Base-by-base conservation (phyloP, 2,888 invertebrate species). In the Erpobdella octoculata region DNA sequence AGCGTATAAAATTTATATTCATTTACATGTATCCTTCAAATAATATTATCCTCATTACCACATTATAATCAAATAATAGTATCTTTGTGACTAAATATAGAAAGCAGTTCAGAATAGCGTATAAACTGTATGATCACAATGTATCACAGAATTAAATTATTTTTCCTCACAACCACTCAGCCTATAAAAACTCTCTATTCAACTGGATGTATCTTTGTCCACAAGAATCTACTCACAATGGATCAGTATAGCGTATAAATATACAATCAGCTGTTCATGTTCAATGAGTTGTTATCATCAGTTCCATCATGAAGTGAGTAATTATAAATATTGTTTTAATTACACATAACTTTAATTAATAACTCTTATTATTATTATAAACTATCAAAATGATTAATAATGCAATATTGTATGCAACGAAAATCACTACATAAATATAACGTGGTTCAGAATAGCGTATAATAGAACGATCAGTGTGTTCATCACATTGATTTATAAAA, bases 391-490 rank as follows among this genome's bases (percentile, higher is more conserved):
- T 9, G n/a, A n/a, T n/a, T n/a, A 25, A 1, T 53, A 21, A 46
- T 53, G 21, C 28, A 53, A 18, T 8, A 53, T 12, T 53, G 53
- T 15, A 5, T 53, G 46, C 46, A n/a, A n/a, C n/a, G n/a, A n/a
- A n/a, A n/a, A n/a, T n/a, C n/a, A n/a, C n/a, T n/a, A n/a, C n/a
- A n/a, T n/a, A n/a, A n/a, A n/a, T n/a, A n/a, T 12, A 53, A 53
- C 28, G 53, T 53, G 53, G 53, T 53, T 53, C 53, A 62, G 62
- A 62, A 62, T 62, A 62, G 62, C 62, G 62, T 62, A 62, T 62
- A 62, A 33, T n/a, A 12, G 2, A 33, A 28, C 62, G 8, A 62
- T 62, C 62, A 62, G 9, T 35, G 1, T 41, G 12, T 41, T 41
- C 12, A 41, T 41, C 31, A n/a, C 2, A 53, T 62, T n/a, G 33